A percentile compares a stretch with the other conserved stretches of the same genome.
phyloP scores from a whole-genome alignment of 2,888 invertebrate genomes.

The Ligdia adustata region DNA sequence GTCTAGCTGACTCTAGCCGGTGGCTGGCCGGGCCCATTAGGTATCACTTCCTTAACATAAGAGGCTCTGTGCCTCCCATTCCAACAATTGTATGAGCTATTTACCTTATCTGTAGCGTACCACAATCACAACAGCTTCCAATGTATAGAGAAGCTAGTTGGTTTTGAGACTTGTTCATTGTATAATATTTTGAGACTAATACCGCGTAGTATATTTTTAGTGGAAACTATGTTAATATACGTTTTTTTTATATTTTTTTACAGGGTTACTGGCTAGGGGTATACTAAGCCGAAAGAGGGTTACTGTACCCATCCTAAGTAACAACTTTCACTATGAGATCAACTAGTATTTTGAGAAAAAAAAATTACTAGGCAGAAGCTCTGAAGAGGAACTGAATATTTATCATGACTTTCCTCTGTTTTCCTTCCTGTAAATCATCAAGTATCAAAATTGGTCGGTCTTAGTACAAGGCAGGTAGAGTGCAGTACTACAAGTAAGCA shows the following conservation, averaged over 20 bases:
- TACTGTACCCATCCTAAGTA: no score
- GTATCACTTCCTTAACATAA: conserved; percentile 79
- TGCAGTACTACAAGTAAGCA: conserved; percentile 63
- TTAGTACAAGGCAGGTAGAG: conserved; percentile 49
- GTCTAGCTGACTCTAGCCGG: conserved; percentile 77
- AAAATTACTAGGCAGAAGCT: no score
- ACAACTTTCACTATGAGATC: no score
- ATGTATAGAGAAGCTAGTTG: conserved; percentile 40
- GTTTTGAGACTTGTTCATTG: conserved; percentile 51
- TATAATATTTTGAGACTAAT: conserved; percentile 30
- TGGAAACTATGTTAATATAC: no score
- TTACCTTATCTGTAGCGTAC: conserved; percentile 79
- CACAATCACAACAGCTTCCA: conserved; percentile 74
- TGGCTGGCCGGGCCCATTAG: conserved; percentile 74
- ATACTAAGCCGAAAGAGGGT: no score
- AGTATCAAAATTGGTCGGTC: conserved; percentile 50
- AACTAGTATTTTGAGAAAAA: no score
- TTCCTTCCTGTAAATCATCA: conserved; percentile 14
- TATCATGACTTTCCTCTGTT: no score
- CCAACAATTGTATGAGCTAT: conserved; percentile 83
- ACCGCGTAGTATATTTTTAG: conserved; percentile 6
- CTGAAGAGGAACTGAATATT: no score
- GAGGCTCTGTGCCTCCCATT: conserved; percentile 73
- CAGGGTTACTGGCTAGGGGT: no score
- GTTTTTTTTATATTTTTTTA: no score